These are phyloP conservation scores for Dasyurus viverrinus DNA, from an alignment of 2,113 vertebrate species.

Conservation along the genomic window DNA sequence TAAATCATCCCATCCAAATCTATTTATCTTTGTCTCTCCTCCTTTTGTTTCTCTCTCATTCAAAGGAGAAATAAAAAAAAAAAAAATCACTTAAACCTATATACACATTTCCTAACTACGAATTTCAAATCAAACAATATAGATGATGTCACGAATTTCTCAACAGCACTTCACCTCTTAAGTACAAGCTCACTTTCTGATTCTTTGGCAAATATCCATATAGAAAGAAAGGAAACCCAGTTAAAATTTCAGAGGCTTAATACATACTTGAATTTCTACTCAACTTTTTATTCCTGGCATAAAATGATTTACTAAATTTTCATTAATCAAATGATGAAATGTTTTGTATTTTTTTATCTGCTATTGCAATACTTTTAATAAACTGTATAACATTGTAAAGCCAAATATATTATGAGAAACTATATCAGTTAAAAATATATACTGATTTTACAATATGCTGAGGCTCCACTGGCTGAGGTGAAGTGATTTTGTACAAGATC, in stretches of 20 bases:
- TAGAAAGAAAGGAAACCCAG: not conserved
- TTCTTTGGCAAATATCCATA: not conserved
- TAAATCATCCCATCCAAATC: slow-evolving; percentile 34
- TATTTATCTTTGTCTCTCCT: not conserved
- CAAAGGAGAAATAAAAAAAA: not conserved
- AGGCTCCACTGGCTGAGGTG: not conserved
- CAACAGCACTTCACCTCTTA: not conserved
- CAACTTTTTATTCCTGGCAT: not conserved
- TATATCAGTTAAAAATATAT: not conserved
- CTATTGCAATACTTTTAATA: not conserved
- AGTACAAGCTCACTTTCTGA: not conserved
- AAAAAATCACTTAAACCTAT: not conserved
- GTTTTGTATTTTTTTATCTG: not conserved
- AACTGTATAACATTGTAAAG: not conserved
- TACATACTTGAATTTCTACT: not conserved
- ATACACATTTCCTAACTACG: slow-evolving; percentile 7
- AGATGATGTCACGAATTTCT: not conserved
- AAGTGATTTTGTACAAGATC: not conserved
- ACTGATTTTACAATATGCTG: not conserved
- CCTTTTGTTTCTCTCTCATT: slow-evolving; percentile 34
- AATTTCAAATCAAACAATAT: slow-evolving; percentile 46
- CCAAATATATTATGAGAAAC: not conserved
- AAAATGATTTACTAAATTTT: not conserved
- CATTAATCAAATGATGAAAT: not conserved
- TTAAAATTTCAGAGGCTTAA: not conserved